Evolutionary conservation across 2,797 vertebrate species (phyloP).

Genomic region (Miichthys miiuy): DNA sequence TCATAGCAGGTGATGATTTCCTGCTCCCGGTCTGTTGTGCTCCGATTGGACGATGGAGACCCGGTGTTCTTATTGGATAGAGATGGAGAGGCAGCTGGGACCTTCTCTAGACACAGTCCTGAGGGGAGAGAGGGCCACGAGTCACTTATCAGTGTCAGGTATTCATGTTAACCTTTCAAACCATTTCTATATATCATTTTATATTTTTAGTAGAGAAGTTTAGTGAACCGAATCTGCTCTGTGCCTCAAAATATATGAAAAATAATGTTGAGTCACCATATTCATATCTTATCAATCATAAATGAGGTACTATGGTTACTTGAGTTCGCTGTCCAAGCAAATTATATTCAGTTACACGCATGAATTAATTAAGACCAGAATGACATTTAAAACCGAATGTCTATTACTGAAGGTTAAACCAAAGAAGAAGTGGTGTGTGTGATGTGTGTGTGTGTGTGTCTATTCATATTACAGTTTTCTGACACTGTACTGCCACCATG

Average conservation of each 20-base stretch:
- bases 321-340: not conserved
- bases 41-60: constrained; percentile 89
- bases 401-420: constrained; percentile 4
- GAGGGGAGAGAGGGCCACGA: constrained; percentile 1
- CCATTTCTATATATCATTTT: not conserved
- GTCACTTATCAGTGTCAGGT: not conserved
- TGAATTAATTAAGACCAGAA: not conserved
- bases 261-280: constrained; percentile 1
- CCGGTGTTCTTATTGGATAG: constrained; percentile 84
- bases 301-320: constrained; percentile 12
- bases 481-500: constrained; percentile 57
- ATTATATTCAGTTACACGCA: not conserved
- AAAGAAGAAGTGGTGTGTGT: not conserved
- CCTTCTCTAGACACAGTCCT: constrained; percentile 83
- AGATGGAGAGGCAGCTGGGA: constrained; percentile 70
- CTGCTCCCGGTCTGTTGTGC: constrained; percentile 87
- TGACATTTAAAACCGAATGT: not conserved
- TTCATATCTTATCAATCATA: constrained; percentile 19
- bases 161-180: not conserved
- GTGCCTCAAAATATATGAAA: constrained; percentile 7
- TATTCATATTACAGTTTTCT: not conserved
- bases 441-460: not conserved
- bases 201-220: not conserved
- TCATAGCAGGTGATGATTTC: constrained; percentile 98
- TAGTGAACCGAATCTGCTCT: not conserved